Percentiles rank a stretch among this genome's conserved stretches.
phyloP scores from a whole-genome alignment of 92 coral and sea anemone species.

The Desmophyllum pertusum region DNA sequence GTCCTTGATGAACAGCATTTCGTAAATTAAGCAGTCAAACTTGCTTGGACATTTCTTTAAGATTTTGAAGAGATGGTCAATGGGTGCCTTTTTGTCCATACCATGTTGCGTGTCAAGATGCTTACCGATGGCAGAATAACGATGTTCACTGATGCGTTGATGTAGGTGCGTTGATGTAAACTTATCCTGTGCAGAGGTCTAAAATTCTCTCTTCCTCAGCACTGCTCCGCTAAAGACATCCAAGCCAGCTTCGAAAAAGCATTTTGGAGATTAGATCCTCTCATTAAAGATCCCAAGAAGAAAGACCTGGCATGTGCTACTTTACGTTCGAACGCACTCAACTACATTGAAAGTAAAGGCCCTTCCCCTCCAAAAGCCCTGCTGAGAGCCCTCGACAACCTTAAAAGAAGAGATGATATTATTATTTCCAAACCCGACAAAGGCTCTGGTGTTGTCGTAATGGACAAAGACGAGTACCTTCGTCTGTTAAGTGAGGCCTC shows the following conservation, averaged over 20 bases:
- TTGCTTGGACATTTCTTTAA: too few relatives aligned
- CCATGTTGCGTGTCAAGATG: too few relatives aligned
- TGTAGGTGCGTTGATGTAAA: too few relatives aligned
- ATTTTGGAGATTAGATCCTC: slow-evolving; percentile 44
- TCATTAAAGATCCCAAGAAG: neutral
- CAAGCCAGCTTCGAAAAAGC: slow-evolving; percentile 43
- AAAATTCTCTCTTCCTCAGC: slow-evolving; percentile 47
- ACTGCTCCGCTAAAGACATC: slow-evolving; percentile 22
- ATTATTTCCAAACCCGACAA: slow-evolving; percentile 65
- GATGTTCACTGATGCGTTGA: too few relatives aligned
- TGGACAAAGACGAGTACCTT: slow-evolving; percentile 45
- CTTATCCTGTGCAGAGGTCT: slow-evolving; percentile 53
- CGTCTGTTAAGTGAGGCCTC: neutral
- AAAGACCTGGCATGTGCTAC: slow-evolving; percentile 37
- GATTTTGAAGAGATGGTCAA: too few relatives aligned
- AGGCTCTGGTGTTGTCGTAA: slow-evolving; percentile 59
- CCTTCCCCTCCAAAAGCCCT: slow-evolving; percentile 39
- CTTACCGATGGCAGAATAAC: too few relatives aligned
- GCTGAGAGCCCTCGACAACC: slow-evolving; percentile 33
- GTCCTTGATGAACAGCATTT: too few relatives aligned
- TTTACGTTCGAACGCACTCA: slow-evolving; percentile 47
- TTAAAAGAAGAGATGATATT: slow-evolving; percentile 62
- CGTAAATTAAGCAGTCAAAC: too few relatives aligned
- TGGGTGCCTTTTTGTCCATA: too few relatives aligned
- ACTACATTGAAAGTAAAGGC: slow-evolving; percentile 39